Evolutionary conservation across 2,113 vertebrate genomes (phyloP).

Genomic region (Triplophysa tibetana): DNA sequence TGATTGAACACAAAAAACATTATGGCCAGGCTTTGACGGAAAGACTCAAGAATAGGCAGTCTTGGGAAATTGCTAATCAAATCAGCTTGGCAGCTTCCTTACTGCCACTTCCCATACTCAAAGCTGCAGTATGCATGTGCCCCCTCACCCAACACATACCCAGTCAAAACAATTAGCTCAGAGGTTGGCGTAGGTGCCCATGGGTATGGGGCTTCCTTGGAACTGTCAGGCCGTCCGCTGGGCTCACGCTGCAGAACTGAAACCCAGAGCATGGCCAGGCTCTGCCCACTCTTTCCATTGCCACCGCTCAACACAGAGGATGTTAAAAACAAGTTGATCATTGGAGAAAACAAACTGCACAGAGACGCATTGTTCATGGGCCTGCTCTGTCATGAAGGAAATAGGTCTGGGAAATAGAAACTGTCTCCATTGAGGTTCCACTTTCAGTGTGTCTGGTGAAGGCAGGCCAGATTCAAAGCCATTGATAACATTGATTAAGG

Average conservation of each 20-base stretch:
- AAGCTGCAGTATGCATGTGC: conserved; percentile 51
- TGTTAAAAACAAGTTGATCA: conserved; percentile 50
- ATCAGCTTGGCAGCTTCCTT: conserved; percentile 57
- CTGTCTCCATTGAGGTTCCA: conserved; percentile 21
- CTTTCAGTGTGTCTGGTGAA: not conserved
- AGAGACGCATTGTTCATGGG: conserved; percentile 48
- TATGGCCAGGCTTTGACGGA: conserved; percentile 34
- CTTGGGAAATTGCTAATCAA: conserved; percentile 62
- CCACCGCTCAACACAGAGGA: conserved; percentile 43
- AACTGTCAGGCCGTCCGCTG: conserved; percentile 49
- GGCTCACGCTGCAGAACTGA: conserved; percentile 62
- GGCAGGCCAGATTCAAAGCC: not conserved
- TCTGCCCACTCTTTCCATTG: conserved; percentile 61
- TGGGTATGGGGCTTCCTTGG: conserved; percentile 36
- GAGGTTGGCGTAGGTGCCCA: conserved; percentile 51
- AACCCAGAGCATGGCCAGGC: conserved; percentile 52
- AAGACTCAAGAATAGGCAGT: conserved; percentile 37
- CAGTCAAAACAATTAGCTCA: conserved; percentile 65
- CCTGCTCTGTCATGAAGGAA: conserved; percentile 22
- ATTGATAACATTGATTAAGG: conserved; percentile 32
- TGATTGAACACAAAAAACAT: conserved; percentile 45
- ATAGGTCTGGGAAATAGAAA: conserved; percentile 41
- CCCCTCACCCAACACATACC: conserved; percentile 44
- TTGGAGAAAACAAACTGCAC: conserved; percentile 49
- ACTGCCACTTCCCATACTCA: conserved; percentile 59